Evolutionary conservation across 2,888 invertebrate species (phyloP).

Genomic region (Cactoblastis cactorum): DNA sequence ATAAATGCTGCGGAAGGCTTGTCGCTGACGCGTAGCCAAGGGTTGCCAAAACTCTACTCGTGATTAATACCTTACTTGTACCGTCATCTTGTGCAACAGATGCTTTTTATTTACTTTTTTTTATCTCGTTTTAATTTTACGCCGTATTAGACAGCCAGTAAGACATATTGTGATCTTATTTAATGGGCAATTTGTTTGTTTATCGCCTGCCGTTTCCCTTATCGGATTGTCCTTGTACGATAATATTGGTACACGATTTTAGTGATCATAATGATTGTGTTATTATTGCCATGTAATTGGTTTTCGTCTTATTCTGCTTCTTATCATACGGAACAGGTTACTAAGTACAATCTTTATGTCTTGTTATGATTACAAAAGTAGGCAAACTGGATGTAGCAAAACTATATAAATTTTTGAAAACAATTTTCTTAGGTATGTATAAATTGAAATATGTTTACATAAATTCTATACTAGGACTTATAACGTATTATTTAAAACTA

Average conservation of each 20-base stretch:
- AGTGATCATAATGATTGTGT: conserved; percentile 12
- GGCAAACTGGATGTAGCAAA: not conserved
- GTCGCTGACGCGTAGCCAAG: conserved; percentile 53
- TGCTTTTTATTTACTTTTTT: conserved; percentile 68
- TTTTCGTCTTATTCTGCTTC: conserved; percentile 4
- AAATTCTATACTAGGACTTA: not conserved
- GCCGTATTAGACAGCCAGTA: conserved; percentile 53
- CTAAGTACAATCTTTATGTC: conserved; percentile 10
- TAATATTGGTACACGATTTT: conserved; percentile 13
- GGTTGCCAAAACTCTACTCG: conserved; percentile 24
- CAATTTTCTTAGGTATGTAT: not conserved
- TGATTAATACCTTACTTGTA: conserved; percentile 53
- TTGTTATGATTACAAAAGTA: not conserved
- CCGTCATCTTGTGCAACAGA: conserved; percentile 63
- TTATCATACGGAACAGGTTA: not conserved
- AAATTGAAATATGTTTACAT: too few species aligned
- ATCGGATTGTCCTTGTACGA: conserved; percentile 9
- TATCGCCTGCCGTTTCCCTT: conserved; percentile 15
- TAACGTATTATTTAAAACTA: not conserved
- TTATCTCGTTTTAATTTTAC: conserved; percentile 65
- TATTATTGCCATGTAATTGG: conserved; percentile 9
- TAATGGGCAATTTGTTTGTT: conserved; percentile 11
- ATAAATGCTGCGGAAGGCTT: conserved; percentile 78
- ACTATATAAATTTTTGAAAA: not conserved
- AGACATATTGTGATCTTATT: conserved; percentile 35